A percentile compares a stretch with the other conserved stretches of the same genome.
Conservation (phyloP, 2,888 invertebrate genomes). For the Thysanoteuthis rhombus region DNA sequence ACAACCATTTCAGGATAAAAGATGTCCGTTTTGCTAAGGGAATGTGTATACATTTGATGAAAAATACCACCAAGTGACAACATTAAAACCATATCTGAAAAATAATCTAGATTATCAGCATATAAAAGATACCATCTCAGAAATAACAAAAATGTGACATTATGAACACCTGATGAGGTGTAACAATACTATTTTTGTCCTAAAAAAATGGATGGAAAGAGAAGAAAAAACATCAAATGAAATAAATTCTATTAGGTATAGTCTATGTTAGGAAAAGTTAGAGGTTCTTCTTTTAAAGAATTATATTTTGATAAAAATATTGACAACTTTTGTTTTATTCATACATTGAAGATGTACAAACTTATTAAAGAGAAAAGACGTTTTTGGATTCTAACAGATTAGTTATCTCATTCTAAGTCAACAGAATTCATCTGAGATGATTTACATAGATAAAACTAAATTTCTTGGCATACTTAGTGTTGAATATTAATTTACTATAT, state of each 20-base stretch:
- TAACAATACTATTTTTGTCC: neutral
- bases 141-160: neutral
- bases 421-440: neutral
- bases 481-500: neutral
- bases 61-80: neutral
- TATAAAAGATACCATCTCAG: neutral
- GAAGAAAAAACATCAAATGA: neutral
- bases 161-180: neutral
- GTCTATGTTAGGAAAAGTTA: neutral
- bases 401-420: neutral
- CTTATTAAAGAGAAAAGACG: neutral
- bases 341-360: neutral
- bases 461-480: neutral
- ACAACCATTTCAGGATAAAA: slow-evolving; percentile 12
- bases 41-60: neutral
- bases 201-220: neutral
- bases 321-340: neutral
- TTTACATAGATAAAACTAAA: neutral
- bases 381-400: neutral
- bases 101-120: neutral
- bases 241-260: neutral
- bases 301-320: neutral
- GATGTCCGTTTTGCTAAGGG: neutral
- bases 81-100: slow-evolving; percentile 12
- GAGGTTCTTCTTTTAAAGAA: neutral